These are phyloP conservation scores for Hemibagrus guttatus DNA, from an alignment of 2,797 vertebrate genomes.

Conservation along the genomic window DNA sequence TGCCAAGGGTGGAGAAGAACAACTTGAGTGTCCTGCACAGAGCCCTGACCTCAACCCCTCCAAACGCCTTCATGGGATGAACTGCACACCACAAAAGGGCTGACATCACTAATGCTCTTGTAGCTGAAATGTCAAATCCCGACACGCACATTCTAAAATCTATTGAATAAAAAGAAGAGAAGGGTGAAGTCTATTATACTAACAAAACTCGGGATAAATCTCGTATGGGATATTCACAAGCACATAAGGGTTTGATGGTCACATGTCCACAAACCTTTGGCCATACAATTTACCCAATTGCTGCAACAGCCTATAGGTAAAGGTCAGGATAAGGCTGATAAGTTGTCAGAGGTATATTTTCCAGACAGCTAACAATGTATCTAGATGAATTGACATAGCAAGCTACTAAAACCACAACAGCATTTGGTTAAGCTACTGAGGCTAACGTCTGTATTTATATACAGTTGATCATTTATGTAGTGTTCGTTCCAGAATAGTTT, in stretches of 20 bases:
- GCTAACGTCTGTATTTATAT: background rate
- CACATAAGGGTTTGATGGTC: background rate
- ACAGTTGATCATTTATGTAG: background rate
- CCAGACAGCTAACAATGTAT: background rate
- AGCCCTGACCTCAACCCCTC: background rate
- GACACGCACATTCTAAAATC: background rate
- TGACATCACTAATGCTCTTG: background rate
- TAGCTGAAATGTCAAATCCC: background rate
- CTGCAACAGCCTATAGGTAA: background rate
- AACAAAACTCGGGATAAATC: background rate
- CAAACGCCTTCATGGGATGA: background rate
- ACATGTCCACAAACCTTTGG: background rate
- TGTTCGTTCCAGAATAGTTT: background rate
- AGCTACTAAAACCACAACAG: background rate
- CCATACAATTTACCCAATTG: background rate
- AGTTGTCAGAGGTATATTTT: background rate
- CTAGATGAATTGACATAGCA: background rate
- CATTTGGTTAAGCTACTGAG: too few species aligned
- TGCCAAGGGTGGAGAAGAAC: too few species aligned
- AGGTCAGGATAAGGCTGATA: background rate
- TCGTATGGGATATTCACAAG: background rate
- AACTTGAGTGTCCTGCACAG: background rate
- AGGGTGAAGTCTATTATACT: background rate
- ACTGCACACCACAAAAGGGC: background rate
- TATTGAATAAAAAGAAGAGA: background rate